Evolutionary conservation across 2,113 vertebrate genomes (phyloP).

Genomic region (Tragelaphus imberbis): DNA sequence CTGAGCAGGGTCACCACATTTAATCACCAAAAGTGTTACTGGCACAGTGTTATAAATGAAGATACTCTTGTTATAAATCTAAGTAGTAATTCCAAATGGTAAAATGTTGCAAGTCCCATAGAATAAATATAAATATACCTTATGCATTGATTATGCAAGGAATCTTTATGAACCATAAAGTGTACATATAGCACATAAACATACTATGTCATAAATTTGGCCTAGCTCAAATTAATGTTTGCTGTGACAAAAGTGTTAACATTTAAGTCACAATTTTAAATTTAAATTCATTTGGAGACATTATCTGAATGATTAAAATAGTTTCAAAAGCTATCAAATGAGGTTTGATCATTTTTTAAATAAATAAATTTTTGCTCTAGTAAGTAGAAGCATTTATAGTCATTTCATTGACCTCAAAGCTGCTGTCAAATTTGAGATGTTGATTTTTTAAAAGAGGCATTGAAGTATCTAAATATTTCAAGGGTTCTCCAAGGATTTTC

Average conservation of each 20-base stretch:
- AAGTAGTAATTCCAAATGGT: constrained; percentile 31
- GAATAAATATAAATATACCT: constrained; percentile 30
- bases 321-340: background rate
- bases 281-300: constrained; percentile 6
- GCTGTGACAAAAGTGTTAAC: constrained; percentile 14
- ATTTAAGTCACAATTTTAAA: constrained; percentile 14
- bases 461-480: constrained; percentile 53
- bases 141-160: constrained; percentile 25
- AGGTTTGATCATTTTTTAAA: background rate
- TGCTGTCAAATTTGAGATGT: constrained; percentile 3
- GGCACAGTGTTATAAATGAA: constrained; percentile 20
- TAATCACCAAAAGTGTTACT: constrained; percentile 15
- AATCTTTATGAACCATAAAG: background rate
- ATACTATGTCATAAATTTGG: constrained; percentile 10
- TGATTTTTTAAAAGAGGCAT: background rate
- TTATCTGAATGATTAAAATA: constrained; percentile 20
- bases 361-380: background rate
- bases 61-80: background rate
- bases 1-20: background rate
- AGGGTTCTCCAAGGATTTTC: constrained; percentile 15
- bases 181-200: background rate
- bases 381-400: background rate
- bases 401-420: background rate
- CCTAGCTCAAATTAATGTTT: constrained; percentile 16
- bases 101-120: constrained; percentile 20